These are phyloP conservation scores for Heliothis subflexa DNA, from an alignment of 1,140 invertebrate genomes.

Conservation along the genomic window DNA sequence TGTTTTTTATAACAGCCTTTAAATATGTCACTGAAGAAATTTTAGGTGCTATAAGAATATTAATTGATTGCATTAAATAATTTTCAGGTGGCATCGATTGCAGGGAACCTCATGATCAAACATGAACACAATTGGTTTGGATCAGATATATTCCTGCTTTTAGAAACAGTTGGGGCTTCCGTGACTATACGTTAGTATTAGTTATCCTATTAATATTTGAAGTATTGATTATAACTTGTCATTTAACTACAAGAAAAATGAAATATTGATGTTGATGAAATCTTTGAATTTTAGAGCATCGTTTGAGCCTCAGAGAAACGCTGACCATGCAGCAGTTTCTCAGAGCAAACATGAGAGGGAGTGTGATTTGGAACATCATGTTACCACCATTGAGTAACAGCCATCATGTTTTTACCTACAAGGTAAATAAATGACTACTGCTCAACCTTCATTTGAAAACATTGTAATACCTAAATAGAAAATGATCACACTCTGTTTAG, in stretches of 20 bases:
- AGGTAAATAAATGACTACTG: conserved; percentile 80
- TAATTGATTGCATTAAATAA: background rate
- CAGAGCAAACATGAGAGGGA: conserved; percentile 88
- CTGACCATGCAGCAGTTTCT: conserved; percentile 87
- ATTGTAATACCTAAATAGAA: too few relatives aligned
- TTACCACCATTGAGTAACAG: conserved; percentile 83
- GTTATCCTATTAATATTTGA: background rate
- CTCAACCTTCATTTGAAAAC: too few relatives aligned
- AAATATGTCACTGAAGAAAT: background rate
- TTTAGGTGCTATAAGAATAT: background rate
- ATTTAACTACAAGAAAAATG: background rate
- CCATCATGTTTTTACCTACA: conserved; percentile 86
- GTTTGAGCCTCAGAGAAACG: background rate
- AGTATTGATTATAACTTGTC: background rate
- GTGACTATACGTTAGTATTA: conserved; percentile 83
- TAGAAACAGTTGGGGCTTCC: conserved; percentile 89
- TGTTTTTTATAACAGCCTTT: background rate
- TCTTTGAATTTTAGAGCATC: background rate
- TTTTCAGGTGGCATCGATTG: conserved; percentile 89
- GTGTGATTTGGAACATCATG: conserved; percentile 87
- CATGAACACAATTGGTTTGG: conserved; percentile 90
- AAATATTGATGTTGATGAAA: conserved; percentile 1
- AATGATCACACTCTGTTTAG: too few relatives aligned
- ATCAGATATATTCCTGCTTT: conserved; percentile 91
- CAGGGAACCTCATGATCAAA: conserved; percentile 93